Evolutionary conservation across 2,888 invertebrate genomes (phyloP).

Genomic region (Hypercompe scribonia): DNA sequence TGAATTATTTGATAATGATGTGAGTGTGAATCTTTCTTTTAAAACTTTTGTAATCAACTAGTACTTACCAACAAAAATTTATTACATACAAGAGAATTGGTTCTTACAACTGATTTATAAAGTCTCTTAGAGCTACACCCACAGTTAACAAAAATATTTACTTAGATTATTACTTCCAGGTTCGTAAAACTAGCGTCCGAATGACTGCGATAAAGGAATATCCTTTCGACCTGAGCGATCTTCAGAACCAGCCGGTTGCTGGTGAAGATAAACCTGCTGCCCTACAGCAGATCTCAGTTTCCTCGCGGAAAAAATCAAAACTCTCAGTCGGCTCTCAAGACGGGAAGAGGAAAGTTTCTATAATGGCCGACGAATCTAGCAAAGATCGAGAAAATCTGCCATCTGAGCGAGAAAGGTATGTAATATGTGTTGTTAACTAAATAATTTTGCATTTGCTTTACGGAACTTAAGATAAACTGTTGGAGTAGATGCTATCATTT

Average conservation of each 20-base stretch:
- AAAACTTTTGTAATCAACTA: background rate
- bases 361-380: constrained; percentile 86
- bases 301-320: constrained; percentile 25
- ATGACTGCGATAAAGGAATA: constrained; percentile 85
- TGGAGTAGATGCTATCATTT: no score
- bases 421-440: no score
- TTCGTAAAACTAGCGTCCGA: constrained; percentile 83
- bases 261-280: constrained; percentile 50
- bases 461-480: no score
- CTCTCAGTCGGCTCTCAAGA: constrained; percentile 61
- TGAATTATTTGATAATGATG: no score
- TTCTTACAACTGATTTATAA: background rate
- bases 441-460: no score
- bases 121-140: no score
- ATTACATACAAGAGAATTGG: background rate
- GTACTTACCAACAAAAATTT: background rate
- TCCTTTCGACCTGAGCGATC: constrained; percentile 82
- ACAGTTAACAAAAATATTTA: background rate
- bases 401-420: constrained; percentile 85
- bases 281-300: constrained; percentile 30
- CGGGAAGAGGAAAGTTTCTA: constrained; percentile 88
- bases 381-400: constrained; percentile 89
- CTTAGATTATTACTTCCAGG: constrained; percentile 63
- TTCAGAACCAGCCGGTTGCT: constrained; percentile 65
- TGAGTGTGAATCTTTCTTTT: background rate